phyloP scores from a whole-genome alignment of 2,797 vertebrate genomes.

The Peromyscus melanophrys region DNA sequence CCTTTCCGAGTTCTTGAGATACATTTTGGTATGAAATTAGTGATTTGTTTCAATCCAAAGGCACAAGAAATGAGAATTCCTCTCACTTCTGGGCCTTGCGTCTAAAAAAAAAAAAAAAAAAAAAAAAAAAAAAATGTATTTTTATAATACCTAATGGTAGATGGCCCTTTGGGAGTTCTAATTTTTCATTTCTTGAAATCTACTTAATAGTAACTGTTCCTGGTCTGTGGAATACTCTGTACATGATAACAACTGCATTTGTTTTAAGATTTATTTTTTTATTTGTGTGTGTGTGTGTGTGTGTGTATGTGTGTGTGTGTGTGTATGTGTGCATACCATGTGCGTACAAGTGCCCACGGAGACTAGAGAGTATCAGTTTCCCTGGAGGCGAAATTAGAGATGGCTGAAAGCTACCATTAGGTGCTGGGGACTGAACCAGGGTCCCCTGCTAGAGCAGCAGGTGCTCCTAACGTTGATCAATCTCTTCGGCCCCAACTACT shows the following conservation, averaged over 20 bases:
- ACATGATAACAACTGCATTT: background rate
- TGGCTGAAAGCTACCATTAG: background rate
- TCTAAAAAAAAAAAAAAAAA: background rate
- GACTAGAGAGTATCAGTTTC: too few relatives aligned
- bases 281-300: background rate
- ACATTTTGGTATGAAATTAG: conserved; percentile 28
- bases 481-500: background rate
- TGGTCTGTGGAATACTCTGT: background rate
- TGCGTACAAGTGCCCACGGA: background rate
- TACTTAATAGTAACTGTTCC: conserved; percentile 12
- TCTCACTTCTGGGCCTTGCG: background rate
- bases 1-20: conserved; percentile 54
- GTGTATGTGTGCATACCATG: too few relatives aligned
- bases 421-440: background rate
- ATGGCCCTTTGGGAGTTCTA: background rate
- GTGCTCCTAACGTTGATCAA: too few relatives aligned
- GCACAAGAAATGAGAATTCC: conserved; percentile 2
- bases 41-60: conserved; percentile 42
- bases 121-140: background rate
- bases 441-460: background rate
- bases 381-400: background rate
- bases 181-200: conserved; percentile 14
- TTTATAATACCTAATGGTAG: background rate
- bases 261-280: background rate
- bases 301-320: too few relatives aligned